Conservation (phyloP, 2,113 vertebrate genomes). For the Grammomys surdaster region DNA sequence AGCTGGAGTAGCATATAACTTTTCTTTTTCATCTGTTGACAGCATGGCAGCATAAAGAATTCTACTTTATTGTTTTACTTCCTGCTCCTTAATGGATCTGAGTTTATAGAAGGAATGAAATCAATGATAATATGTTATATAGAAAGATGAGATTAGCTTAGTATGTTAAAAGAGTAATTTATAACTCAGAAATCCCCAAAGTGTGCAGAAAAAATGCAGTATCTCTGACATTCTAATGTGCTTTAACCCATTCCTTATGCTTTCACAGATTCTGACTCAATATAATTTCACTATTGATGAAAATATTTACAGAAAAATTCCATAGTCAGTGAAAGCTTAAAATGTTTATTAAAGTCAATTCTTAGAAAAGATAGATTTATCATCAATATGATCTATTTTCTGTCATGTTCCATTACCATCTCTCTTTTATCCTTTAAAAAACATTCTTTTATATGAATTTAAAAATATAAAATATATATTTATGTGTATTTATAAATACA, state of each 20-base stretch:
- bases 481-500: neutral
- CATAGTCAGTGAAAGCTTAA: neutral
- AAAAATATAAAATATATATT: constrained; percentile 3
- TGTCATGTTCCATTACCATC: neutral
- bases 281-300: constrained; percentile 46
- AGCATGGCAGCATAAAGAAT: neutral
- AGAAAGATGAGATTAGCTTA: neutral
- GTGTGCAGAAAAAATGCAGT: neutral
- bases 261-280: constrained; percentile 19
- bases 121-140: neutral
- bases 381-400: neutral
- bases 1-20: neutral
- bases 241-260: neutral
- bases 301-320: constrained; percentile 25
- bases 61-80: neutral
- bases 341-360: constrained; percentile 37
- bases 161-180: constrained; percentile 28
- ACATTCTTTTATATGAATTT: neutral
- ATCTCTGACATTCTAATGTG: neutral
- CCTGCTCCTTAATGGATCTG: neutral
- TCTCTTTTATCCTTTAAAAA: neutral
- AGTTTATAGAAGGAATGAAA: constrained; percentile 31
- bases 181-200: constrained; percentile 24
- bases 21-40: neutral
- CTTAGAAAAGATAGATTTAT: constrained; percentile 10